Percentiles rank a stretch among this genome's conserved stretches.
Conservation (phyloP, 2,797 vertebrate genomes). For the Schizothorax lantsangensis region DNA sequence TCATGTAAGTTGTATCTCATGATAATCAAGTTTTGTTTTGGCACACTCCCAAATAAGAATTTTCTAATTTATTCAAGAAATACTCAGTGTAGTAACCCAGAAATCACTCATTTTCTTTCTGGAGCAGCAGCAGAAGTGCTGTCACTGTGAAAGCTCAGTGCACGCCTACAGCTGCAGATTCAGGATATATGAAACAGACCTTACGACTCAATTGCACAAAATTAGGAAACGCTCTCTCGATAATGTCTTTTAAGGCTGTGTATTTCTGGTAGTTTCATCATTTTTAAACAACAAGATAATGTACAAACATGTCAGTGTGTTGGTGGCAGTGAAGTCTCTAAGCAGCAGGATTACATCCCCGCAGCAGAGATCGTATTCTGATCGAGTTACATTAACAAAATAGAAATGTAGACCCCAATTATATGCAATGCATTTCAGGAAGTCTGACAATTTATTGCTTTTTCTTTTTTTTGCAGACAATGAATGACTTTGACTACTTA, state of each 20-base stretch:
- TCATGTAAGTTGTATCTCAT: not conserved
- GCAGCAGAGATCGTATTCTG: conserved; percentile 9
- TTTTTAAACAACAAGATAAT: conserved; percentile 39
- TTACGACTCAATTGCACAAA: not conserved
- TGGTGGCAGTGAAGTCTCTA: conserved; percentile 22
- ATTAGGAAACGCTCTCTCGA: conserved; percentile 12
- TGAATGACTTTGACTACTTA: conserved; percentile 99
- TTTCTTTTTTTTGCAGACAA: conserved; percentile 81
- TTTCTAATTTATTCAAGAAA: not conserved
- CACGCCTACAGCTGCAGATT: conserved; percentile 8
- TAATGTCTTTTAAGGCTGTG: conserved; percentile 25
- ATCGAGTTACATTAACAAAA: conserved; percentile 12
- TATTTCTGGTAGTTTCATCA: conserved; percentile 47
- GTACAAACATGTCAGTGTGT: conserved; percentile 37
- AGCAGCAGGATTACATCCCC: conserved; percentile 31
- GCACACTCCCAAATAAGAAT: not conserved
- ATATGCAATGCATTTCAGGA: not conserved
- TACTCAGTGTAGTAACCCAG: not conserved
- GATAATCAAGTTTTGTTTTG: not conserved
- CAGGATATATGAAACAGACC: conserved; percentile 23
- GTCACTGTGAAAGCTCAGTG: conserved; percentile 15
- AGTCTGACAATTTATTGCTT: not conserved
- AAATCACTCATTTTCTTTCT: conserved; percentile 1
- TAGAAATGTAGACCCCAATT: conserved; percentile 17
- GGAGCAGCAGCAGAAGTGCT: not conserved